A percentile compares a stretch with the other conserved stretches of the same genome.
phyloP scores from a whole-genome alignment of 2,888 invertebrate species.

The Flexamia atlantica region DNA sequence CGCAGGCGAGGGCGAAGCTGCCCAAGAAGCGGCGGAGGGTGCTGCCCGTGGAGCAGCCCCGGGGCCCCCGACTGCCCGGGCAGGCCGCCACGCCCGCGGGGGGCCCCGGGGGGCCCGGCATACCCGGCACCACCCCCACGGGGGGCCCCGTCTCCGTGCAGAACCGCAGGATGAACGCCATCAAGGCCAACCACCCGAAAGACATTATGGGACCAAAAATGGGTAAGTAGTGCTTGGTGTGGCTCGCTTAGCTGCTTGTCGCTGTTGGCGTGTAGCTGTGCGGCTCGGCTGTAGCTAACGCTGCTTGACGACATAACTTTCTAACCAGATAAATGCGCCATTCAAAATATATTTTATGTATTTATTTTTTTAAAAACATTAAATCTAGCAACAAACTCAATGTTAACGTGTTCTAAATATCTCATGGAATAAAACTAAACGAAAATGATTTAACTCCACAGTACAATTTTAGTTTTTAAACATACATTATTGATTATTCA shows the following conservation, averaged over 20 bases:
- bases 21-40: constrained; percentile 99
- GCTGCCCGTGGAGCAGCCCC: constrained; percentile 95
- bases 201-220: constrained; percentile 88
- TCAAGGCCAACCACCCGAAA: constrained; percentile 92
- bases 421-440: too few relatives aligned
- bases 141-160: constrained; percentile 74
- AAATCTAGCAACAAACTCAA: too few relatives aligned
- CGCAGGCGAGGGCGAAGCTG: constrained; percentile 97
- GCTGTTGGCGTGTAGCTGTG: constrained; percentile 45
- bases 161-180: constrained; percentile 90
- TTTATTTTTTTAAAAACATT: too few relatives aligned
- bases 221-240: constrained; percentile 78
- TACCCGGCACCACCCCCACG: constrained; percentile 73
- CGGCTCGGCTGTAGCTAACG: constrained; percentile 4
- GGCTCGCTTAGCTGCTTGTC: constrained; percentile 42
- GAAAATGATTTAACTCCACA: too few relatives aligned
- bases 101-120: constrained; percentile 72
- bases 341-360: too few relatives aligned
- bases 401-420: too few relatives aligned
- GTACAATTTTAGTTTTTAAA: too few relatives aligned
- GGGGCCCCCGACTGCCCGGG: constrained; percentile 81
- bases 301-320: background rate
- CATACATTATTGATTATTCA: too few relatives aligned
- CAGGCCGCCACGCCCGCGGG: constrained; percentile 74
- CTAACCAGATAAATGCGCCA: too few relatives aligned